These are phyloP conservation scores for Enteromius treurensis DNA, from an alignment of 2,797 vertebrate species.

Conservation along the genomic window DNA sequence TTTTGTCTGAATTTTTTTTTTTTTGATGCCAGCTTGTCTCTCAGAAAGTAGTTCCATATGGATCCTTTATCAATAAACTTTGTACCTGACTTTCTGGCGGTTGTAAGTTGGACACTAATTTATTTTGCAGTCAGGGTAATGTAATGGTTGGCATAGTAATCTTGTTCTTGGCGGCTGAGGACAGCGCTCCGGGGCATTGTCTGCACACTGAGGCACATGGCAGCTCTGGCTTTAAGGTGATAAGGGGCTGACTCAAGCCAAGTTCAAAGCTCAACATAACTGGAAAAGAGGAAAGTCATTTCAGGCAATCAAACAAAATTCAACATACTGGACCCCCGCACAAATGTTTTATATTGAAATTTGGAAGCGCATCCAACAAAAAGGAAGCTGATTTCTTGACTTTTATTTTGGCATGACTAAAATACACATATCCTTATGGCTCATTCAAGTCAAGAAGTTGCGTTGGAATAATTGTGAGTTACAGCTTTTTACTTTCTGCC, in stretches of 20 bases:
- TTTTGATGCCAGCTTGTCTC: background rate
- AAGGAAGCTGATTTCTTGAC: conserved; percentile 30
- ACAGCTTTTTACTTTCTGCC: background rate
- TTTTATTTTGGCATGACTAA: conserved; percentile 35
- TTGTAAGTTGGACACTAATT: conserved; percentile 57
- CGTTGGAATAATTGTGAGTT: background rate
- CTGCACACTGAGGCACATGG: conserved; percentile 47
- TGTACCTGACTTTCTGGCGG: conserved; percentile 26
- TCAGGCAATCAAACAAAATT: conserved; percentile 54
- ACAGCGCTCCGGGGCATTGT: conserved; percentile 56
- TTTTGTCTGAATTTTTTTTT: background rate
- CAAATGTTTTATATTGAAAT: conserved; percentile 39
- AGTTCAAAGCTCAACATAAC: conserved; percentile 59
- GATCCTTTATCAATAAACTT: conserved; percentile 46
- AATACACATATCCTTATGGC: conserved; percentile 21
- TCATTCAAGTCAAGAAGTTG: background rate
- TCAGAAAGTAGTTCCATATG: conserved; percentile 19
- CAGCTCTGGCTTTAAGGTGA: conserved; percentile 60
- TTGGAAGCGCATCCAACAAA: conserved; percentile 32
- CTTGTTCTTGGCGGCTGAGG: conserved; percentile 58
- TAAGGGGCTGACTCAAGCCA: conserved; percentile 55
- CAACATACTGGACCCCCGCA: conserved; percentile 29
- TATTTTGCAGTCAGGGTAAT: conserved; percentile 59
- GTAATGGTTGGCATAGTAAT: conserved; percentile 60
- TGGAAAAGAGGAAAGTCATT: conserved; percentile 52